Percentiles rank a stretch among this genome's conserved stretches.
Conservation (phyloP, 2,113 vertebrate genomes). For the Indri indri region DNA sequence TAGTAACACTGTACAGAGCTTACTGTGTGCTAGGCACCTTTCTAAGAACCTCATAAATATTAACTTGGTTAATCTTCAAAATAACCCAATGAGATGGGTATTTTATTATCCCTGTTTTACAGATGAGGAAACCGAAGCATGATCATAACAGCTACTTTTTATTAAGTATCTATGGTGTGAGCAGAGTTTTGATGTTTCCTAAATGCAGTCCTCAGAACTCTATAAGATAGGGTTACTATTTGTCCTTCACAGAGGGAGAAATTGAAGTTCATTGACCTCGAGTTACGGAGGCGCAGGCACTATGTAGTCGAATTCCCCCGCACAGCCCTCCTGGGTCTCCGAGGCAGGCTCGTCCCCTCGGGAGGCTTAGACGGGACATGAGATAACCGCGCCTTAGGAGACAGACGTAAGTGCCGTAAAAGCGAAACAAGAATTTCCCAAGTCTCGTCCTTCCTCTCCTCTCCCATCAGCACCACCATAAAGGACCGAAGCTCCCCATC, state of each 20-base stretch:
- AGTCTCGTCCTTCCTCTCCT: not conserved
- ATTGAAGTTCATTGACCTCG: not conserved
- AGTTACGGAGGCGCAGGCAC: fast-evolving
- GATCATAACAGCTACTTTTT: not conserved
- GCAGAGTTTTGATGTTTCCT: not conserved
- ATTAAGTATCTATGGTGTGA: not conserved
- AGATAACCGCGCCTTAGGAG: not conserved
- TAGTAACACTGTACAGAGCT: not conserved
- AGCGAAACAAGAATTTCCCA: not conserved
- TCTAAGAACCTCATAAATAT: not conserved
- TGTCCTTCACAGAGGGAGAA: not conserved
- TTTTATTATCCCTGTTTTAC: constrained; percentile 13
- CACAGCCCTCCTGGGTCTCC: not conserved
- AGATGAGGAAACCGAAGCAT: not conserved
- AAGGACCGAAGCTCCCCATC: not conserved
- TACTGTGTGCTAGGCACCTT: not conserved
- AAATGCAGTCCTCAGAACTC: not conserved
- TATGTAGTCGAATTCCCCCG: fast-evolving
- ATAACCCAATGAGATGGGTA: not conserved
- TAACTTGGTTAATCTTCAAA: constrained; percentile 20
- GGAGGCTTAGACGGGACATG: not conserved
- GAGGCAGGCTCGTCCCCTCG: fast-evolving
- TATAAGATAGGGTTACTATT: not conserved
- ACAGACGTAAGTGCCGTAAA: not conserved
- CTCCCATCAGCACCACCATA: too few relatives aligned